Percentiles rank a stretch among this genome's conserved stretches.
Evolutionary conservation across 2,888 invertebrate species (phyloP).

Genomic region (Carpatolechia fugitivella): DNA sequence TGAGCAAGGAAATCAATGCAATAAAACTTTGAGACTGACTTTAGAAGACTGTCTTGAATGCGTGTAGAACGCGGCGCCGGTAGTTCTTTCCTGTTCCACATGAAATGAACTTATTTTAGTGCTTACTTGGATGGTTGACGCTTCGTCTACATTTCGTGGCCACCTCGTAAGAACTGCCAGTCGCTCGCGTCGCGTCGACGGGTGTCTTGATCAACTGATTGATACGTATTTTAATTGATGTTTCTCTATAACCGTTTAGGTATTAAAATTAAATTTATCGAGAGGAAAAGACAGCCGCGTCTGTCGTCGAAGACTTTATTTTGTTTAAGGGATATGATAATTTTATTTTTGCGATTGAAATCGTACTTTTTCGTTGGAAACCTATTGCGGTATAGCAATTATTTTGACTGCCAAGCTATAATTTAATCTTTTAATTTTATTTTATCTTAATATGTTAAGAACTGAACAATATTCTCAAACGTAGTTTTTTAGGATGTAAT

Average conservation of each 20-base stretch:
- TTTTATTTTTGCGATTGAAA: conserved; percentile 27
- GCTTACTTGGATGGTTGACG: neutral
- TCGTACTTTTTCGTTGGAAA: conserved; percentile 21
- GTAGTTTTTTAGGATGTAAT: conserved; percentile 17
- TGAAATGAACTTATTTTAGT: too few species aligned
- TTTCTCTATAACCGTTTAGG: conserved; percentile 37
- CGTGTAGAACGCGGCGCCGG: conserved; percentile 17
- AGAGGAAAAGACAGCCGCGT: conserved; percentile 10
- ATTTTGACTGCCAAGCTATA: conserved; percentile 29
- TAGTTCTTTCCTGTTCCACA: too few species aligned
- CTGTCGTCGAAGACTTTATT: conserved; percentile 4
- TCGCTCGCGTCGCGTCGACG: conserved; percentile 2
- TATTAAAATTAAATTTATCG: conserved; percentile 36
- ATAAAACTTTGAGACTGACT: conserved; percentile 78
- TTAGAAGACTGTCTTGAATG: conserved; percentile 77
- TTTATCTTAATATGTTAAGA: conserved; percentile 14
- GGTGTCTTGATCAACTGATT: conserved; percentile 20
- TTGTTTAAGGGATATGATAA: conserved; percentile 23
- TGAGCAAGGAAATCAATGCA: conserved; percentile 70
- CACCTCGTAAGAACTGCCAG: neutral
- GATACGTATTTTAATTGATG: conserved; percentile 36
- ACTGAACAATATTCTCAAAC: conserved; percentile 19
- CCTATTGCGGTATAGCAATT: conserved; percentile 22
- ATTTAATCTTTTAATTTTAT: conserved; percentile 35
- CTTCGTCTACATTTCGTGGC: neutral